Evolutionary conservation across 2,113 vertebrate genomes (phyloP).

Genomic region (Eclectus roratus): DNA sequence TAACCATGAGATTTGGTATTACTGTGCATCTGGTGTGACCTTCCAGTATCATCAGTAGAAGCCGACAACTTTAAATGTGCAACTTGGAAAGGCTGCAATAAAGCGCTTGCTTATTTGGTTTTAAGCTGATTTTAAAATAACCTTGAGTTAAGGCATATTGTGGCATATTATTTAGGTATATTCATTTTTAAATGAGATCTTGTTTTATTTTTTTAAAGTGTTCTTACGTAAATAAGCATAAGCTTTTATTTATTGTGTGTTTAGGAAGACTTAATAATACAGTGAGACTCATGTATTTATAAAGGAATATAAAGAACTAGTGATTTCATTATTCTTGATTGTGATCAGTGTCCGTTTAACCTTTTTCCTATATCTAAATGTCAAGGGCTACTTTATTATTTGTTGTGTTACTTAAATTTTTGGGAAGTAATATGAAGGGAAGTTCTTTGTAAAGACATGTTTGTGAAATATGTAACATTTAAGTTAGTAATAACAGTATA

Average conservation of each 20-base stretch:
- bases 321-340: background rate
- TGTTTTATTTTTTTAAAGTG: background rate
- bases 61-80: background rate
- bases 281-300: background rate
- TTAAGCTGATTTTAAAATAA: background rate
- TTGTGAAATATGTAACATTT: background rate
- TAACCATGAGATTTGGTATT: background rate
- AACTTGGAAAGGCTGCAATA: background rate
- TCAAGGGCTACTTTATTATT: background rate
- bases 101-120: fast-evolving
- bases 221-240: background rate
- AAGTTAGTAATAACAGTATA: background rate
- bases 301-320: background rate
- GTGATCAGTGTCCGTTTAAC: background rate
- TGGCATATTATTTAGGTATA: background rate
- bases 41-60: background rate
- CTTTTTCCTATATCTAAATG: background rate
- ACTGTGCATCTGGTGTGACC: background rate
- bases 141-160: background rate
- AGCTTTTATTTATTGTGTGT: background rate
- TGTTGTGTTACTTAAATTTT: background rate
- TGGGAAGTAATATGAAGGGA: background rate
- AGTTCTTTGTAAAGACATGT: background rate
- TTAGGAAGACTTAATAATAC: background rate
- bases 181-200: background rate